A percentile compares a stretch with the other conserved stretches of the same genome.
phyloP scores from a whole-genome alignment of 1,140 invertebrate genomes.

The Drosophila prosaltans region DNA sequence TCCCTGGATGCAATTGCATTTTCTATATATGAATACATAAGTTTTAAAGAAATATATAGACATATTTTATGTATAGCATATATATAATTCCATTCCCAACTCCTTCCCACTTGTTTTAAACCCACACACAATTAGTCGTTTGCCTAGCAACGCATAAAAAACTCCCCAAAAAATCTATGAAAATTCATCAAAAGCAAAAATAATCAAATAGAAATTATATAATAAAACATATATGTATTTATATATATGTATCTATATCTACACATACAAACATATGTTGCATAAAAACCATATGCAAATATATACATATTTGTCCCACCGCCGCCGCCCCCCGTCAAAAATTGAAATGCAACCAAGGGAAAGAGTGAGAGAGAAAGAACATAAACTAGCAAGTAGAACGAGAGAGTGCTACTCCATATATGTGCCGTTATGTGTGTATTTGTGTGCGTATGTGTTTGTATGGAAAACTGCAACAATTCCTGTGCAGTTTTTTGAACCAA shows the following conservation, averaged over 20 bases:
- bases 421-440: slow-evolving; percentile 8
- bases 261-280: slow-evolving; percentile 70
- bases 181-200: slow-evolving; percentile 59
- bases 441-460: slow-evolving; percentile 22
- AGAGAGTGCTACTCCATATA: background rate
- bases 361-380: slow-evolving; percentile 31
- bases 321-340: slow-evolving; percentile 28
- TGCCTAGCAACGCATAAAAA: slow-evolving; percentile 36
- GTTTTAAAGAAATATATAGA: slow-evolving; percentile 32
- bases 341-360: slow-evolving; percentile 34
- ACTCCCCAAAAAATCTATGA: slow-evolving; percentile 29
- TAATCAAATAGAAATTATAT: slow-evolving; percentile 80
- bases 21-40: slow-evolving; percentile 13
- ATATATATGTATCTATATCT: background rate
- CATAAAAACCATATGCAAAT: slow-evolving; percentile 77
- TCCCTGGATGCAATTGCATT: slow-evolving; percentile 48
- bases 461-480: slow-evolving; percentile 76
- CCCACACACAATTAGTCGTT: slow-evolving; percentile 46
- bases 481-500: slow-evolving; percentile 59
- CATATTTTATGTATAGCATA: slow-evolving; percentile 27
- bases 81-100: slow-evolving; percentile 12
- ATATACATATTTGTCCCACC: slow-evolving; percentile 23
- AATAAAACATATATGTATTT: slow-evolving; percentile 46
- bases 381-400: slow-evolving; percentile 28
- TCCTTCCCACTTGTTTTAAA: no score